Evolutionary conservation across 1,140 invertebrate genomes (phyloP), one percentile per base, ranked within the genome.

Genomic region (Neodiprion pinetum): DNA sequence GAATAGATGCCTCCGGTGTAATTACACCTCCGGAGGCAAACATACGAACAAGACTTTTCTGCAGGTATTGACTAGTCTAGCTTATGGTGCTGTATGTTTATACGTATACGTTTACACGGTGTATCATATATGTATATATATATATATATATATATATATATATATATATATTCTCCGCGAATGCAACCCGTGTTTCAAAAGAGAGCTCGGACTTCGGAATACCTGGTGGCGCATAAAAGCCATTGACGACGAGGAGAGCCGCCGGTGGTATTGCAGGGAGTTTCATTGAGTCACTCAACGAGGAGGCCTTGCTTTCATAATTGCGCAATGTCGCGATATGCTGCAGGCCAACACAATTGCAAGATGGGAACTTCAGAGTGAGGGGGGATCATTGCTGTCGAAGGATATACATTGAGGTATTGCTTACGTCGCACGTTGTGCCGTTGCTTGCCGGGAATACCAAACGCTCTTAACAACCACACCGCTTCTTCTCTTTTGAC

Each of bases 261-360:
- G 28, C 28, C 28, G 28, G 28, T 28, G 67, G 65, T 73, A 67
- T 67, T 67, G 61, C 53, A 72, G 71, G 28, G 48, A 12, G 69
- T 61, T 73, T 76, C 70, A 78, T 74, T 74, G 72, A 76, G 68
- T 75, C 73, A 71, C 47, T 14, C 50, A 14, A 23, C 48, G 48
- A 1, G 48, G 48, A 48, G 72, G 67, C 70, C 75, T 78, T 78
- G 75, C 72, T 76, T 78, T 78, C 77, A 75, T 78, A 74, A 78
- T 78, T 78, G 73, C 75, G 67, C 73, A 76, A 78, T 76, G 75
- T 49, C 74, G 74, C 48, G 67, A 68, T 77, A 76, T 76, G 73
- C 68, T 76, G 73, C 68, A 76, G 69, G 71, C 75, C 75, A 49
- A 70, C 70, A 61, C 53, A 61, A 61, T 61, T 61, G 53, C 8